These are phyloP conservation scores for Chaetodon trifascialis DNA, from an alignment of 2,113 vertebrate genomes.

Conservation along the genomic window DNA sequence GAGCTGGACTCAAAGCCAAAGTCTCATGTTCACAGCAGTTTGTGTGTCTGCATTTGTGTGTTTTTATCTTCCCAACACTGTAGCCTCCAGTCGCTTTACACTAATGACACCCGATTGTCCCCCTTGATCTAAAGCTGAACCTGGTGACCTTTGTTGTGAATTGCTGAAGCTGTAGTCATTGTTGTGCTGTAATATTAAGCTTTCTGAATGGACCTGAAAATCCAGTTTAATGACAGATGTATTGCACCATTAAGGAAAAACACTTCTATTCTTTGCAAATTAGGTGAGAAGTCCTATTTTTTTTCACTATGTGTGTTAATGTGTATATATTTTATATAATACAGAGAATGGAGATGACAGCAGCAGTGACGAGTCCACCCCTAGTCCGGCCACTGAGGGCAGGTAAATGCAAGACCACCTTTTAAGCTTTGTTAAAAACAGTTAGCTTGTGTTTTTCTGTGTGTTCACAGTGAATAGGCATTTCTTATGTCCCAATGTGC, in stretches of 20 bases:
- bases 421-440: neutral
- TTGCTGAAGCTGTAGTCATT: conserved; percentile 8
- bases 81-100: conserved; percentile 9
- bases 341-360: conserved; percentile 94
- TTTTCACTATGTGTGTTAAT: neutral
- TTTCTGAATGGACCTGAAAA: neutral
- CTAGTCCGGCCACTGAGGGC: conserved; percentile 92
- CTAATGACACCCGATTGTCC: conserved; percentile 23
- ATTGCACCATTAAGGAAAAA: neutral
- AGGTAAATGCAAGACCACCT: conserved; percentile 82
- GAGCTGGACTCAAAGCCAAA: neutral
- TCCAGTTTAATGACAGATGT: neutral
- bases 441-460: neutral
- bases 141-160: conserved; percentile 27
- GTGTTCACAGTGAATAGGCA: neutral
- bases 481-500: neutral
- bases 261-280: neutral
- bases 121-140: conserved; percentile 35
- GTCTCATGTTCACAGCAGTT: conserved; percentile 7
- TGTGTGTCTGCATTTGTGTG: conserved; percentile 32
- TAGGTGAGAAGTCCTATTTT: neutral
- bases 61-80: conserved; percentile 7
- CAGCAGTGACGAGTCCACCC: conserved; percentile 92
- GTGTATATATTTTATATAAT: conserved; percentile 3
- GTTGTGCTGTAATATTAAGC: conserved; percentile 25